phyloP scores from a whole-genome alignment of 2,797 vertebrate genomes.

The Bovichtus variegatus region DNA sequence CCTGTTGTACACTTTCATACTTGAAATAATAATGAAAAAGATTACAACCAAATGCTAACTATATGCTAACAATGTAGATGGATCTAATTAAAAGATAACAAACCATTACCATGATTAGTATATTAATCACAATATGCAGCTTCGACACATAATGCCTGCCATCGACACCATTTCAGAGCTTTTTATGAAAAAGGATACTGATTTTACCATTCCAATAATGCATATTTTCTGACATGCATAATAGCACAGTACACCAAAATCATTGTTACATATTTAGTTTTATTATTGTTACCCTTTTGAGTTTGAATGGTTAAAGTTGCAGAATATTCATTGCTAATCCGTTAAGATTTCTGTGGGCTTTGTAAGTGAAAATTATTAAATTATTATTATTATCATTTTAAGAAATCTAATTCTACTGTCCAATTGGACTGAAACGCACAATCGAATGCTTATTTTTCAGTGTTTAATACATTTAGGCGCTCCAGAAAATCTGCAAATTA shows the following conservation, averaged over 20 bases:
- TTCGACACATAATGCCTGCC: neutral
- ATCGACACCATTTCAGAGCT: neutral
- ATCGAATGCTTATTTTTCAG: conserved; percentile 1
- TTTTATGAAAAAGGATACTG: neutral
- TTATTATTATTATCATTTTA: neutral
- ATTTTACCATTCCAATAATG: neutral
- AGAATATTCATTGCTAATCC: neutral
- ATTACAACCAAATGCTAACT: neutral
- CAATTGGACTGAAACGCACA: neutral
- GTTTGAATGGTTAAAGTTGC: neutral
- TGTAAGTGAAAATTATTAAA: neutral
- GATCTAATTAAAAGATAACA: neutral
- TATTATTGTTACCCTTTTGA: neutral
- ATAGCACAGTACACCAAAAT: neutral
- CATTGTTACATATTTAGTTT: neutral
- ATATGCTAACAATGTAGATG: neutral
- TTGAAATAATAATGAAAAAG: neutral
- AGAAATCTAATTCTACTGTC: neutral
- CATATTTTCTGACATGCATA: neutral
- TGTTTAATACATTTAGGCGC: neutral
- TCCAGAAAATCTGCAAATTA: neutral
- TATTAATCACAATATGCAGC: neutral
- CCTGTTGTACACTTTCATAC: neutral
- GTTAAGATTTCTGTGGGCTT: neutral
- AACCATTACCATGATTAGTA: neutral